Percentiles rank a stretch among this genome's conserved stretches.
phyloP scores from a whole-genome alignment of 2,113 vertebrate species.

The Megaceryle maxima region DNA sequence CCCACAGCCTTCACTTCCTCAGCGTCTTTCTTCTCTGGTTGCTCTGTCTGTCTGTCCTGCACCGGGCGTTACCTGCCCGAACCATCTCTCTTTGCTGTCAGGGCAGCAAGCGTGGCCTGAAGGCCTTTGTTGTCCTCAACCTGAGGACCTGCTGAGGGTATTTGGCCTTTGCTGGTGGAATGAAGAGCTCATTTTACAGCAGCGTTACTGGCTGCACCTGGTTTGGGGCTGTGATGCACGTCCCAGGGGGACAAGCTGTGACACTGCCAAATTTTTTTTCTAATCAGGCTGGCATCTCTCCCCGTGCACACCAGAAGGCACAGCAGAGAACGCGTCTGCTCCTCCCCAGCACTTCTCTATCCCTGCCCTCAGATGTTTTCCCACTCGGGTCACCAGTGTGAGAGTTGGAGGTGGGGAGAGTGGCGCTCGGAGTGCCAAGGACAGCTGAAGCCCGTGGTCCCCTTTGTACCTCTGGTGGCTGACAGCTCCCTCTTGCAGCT shows the following conservation, averaged over 20 bases:
- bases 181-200: conserved; percentile 4
- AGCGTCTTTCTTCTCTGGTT: not conserved
- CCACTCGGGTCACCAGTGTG: not conserved
- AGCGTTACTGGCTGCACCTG: not conserved
- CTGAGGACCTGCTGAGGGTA: not conserved
- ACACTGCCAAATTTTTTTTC: not conserved
- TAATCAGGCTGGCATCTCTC: not conserved
- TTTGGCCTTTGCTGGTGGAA: not conserved
- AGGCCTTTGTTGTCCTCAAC: not conserved
- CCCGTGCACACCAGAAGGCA: not conserved
- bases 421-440: not conserved
- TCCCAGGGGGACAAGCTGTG: not conserved
- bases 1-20: not conserved
- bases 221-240: not conserved
- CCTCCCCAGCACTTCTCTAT: not conserved
- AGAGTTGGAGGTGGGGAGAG: not conserved
- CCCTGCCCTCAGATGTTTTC: not conserved
- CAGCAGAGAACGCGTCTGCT: not conserved
- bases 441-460: not conserved
- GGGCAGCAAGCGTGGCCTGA: not conserved
- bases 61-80: not conserved
- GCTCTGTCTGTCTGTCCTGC: not conserved
- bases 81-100: not conserved
- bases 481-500: not conserved
- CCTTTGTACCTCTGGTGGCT: not conserved